Evolutionary conservation across 2,113 vertebrate genomes (phyloP).

Genomic region (Muscicapa adusta): DNA sequence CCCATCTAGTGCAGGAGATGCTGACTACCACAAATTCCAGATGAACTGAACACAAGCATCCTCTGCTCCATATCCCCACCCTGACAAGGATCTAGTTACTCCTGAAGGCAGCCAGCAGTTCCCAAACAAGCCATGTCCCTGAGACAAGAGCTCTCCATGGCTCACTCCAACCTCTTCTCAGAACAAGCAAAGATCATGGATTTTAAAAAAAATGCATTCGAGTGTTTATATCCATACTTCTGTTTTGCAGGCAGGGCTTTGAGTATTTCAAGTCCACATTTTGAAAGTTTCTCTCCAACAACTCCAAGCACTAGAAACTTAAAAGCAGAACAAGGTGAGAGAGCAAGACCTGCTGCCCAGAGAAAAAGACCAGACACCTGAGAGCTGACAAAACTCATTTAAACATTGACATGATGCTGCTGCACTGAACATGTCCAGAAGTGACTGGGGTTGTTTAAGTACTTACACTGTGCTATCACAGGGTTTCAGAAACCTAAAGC

Average conservation of each 20-base stretch:
- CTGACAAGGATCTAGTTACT: not conserved
- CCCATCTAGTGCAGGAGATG: not conserved
- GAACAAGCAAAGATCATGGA: not conserved
- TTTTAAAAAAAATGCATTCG: accelerated
- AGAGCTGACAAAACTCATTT: constrained; percentile 12
- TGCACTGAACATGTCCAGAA: not conserved
- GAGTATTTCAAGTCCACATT: not conserved
- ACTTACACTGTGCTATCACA: not conserved
- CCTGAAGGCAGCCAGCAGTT: not conserved
- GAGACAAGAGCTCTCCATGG: not conserved
- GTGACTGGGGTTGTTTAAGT: not conserved
- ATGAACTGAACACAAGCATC: not conserved
- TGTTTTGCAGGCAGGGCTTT: not conserved
- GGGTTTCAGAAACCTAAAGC: not conserved
- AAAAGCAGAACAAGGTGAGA: not conserved
- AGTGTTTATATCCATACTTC: not conserved
- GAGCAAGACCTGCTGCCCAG: not conserved
- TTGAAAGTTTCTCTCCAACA: not conserved
- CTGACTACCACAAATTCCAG: not conserved
- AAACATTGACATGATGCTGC: not conserved
- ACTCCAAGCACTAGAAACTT: not conserved
- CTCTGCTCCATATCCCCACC: not conserved
- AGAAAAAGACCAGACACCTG: not conserved
- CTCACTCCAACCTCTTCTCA: not conserved
- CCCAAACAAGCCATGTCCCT: not conserved